phyloP scores from a whole-genome alignment of 1,140 invertebrate species.

The Bombyx mandarina region DNA sequence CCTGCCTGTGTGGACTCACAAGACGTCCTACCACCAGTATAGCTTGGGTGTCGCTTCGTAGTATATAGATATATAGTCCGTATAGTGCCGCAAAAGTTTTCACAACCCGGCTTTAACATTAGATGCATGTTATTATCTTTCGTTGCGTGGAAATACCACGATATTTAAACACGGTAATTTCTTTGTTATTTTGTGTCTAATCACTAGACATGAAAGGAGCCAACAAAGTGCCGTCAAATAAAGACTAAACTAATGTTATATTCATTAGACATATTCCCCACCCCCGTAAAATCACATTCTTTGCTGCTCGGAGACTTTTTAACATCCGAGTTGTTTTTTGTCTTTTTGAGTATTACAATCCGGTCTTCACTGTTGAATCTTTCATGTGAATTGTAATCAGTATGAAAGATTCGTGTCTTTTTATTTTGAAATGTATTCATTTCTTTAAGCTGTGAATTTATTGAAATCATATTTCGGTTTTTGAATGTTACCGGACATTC shows the following conservation, averaged over 20 bases:
- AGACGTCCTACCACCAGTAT: too few relatives aligned
- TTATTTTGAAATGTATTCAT: not conserved
- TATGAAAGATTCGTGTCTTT: not conserved
- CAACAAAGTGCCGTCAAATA: too few relatives aligned
- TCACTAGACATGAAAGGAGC: too few relatives aligned
- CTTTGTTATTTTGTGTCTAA: too few relatives aligned
- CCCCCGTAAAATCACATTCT: constrained; percentile 21
- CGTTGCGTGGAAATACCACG: too few relatives aligned
- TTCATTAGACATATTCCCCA: constrained; percentile 22
- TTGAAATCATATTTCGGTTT: not conserved
- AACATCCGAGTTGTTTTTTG: constrained; percentile 8
- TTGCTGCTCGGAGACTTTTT: not conserved
- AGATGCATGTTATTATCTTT: too few relatives aligned
- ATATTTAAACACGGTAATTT: too few relatives aligned
- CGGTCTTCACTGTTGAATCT: constrained; percentile 37
- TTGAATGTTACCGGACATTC: not conserved
- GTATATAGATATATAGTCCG: too few relatives aligned
- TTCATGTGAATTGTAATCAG: constrained; percentile 37
- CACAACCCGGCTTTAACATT: too few relatives aligned
- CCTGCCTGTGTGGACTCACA: too few relatives aligned
- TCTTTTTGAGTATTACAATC: constrained; percentile 24
- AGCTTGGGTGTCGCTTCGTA: too few relatives aligned
- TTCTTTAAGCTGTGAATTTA: not conserved
- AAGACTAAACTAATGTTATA: constrained; percentile 24
- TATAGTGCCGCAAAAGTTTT: too few relatives aligned